Conservation (phyloP, 1,140 invertebrate genomes). For the Arion vulgaris region DNA sequence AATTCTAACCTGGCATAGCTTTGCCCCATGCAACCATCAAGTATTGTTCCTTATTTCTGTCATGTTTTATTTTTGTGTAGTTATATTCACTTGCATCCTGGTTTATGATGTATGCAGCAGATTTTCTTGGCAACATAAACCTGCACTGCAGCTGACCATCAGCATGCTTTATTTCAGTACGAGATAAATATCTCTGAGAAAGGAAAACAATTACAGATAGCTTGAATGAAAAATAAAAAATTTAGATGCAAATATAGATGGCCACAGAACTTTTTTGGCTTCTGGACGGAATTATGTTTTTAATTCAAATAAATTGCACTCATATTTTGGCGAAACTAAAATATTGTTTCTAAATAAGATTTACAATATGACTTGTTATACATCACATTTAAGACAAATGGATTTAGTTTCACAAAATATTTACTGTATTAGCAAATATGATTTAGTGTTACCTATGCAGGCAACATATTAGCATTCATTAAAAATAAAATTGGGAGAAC, state of each 20-base stretch:
- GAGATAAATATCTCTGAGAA: conserved; percentile 7
- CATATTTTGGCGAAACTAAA: background rate
- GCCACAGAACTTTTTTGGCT: no score
- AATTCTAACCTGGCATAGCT: background rate
- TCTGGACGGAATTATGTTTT: no score
- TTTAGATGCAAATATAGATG: background rate
- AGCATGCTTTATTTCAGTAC: background rate
- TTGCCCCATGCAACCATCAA: conserved; percentile 12
- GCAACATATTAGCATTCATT: no score
- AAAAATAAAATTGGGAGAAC: no score
- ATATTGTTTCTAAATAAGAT: no score
- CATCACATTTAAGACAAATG: no score
- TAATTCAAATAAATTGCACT: background rate
- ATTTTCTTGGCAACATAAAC: background rate
- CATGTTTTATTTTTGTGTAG: background rate
- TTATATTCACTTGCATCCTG: background rate
- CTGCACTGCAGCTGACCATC: conserved; percentile 21
- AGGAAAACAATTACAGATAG: no score
- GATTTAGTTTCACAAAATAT: no score
- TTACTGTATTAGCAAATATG: no score
- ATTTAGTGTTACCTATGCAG: no score
- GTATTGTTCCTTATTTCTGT: background rate
- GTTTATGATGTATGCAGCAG: background rate
- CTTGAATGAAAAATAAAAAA: no score
- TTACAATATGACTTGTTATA: no score